phyloP scores from a whole-genome alignment of 1,140 invertebrate genomes.

The Papilio polyxenes region DNA sequence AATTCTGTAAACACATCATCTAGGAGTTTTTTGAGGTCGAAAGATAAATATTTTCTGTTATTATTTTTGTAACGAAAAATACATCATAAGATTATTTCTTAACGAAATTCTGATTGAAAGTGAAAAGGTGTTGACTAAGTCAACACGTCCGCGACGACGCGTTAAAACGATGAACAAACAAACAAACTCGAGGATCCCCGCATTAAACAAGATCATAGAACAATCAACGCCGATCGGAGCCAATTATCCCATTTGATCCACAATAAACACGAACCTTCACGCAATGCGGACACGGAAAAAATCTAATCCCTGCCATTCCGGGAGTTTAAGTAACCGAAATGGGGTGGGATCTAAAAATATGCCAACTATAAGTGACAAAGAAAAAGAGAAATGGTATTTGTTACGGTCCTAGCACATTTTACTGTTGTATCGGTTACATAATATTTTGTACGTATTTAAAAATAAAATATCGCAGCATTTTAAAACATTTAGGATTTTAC shows the following conservation, averaged over 20 bases:
- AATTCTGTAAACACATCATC: no score
- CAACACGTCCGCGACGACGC: slow-evolving; percentile 27
- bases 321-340: slow-evolving; percentile 7
- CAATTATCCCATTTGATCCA: slow-evolving; percentile 59
- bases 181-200: slow-evolving; percentile 42
- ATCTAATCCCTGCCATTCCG: slow-evolving; percentile 45
- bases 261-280: slow-evolving; percentile 47
- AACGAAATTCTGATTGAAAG: slow-evolving; percentile 8
- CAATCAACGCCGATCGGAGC: slow-evolving; percentile 53
- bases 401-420: neutral
- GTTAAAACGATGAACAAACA: slow-evolving; percentile 40
- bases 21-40: neutral
- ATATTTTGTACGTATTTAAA: no score
- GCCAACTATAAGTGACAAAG: neutral
- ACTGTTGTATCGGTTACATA: no score
- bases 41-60: neutral
- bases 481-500: neutral
- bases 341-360: neutral
- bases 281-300: slow-evolving; percentile 46
- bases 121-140: slow-evolving; percentile 22
- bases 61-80: neutral
- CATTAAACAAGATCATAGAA: slow-evolving; percentile 52
- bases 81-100: neutral
- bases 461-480: neutral
- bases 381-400: neutral